A percentile compares a stretch with the other conserved stretches of the same genome.
Conservation (phyloP, 2,113 vertebrate genomes). For the Desmodus rotundus region DNA sequence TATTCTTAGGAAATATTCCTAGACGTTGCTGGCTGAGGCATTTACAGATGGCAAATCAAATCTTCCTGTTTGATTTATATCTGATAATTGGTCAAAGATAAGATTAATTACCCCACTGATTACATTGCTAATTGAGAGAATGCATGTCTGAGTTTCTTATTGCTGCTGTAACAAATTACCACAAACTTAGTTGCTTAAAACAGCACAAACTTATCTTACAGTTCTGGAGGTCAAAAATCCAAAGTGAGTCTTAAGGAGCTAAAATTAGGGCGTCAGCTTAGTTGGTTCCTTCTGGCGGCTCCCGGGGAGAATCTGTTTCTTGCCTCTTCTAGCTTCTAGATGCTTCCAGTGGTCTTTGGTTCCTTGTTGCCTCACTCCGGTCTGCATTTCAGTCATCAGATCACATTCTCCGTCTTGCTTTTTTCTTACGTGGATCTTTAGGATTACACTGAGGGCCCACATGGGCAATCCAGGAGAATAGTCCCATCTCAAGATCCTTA, state of each 20-base stretch:
- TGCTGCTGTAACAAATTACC: not conserved
- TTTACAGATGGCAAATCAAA: not conserved
- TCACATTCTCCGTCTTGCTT: not conserved
- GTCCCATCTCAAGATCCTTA: not conserved
- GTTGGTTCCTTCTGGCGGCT: not conserved
- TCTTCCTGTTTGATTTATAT: not conserved
- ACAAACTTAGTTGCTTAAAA: not conserved
- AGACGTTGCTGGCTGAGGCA: not conserved
- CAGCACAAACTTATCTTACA: not conserved
- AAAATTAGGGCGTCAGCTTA: not conserved
- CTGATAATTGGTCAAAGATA: not conserved
- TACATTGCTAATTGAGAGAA: not conserved
- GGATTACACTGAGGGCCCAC: not conserved
- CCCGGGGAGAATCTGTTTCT: not conserved
- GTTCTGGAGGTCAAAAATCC: not conserved
- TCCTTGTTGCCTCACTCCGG: not conserved
- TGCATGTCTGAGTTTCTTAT: not conserved
- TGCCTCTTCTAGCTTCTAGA: not conserved
- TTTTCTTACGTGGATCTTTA: not conserved
- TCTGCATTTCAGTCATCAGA: not conserved
- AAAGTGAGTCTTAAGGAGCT: not conserved
- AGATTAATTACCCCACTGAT: not conserved
- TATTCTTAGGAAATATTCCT: not conserved
- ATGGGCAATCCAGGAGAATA: not conserved
- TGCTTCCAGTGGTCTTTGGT: not conserved